Base-by-base conservation (phyloP, 2,113 vertebrate species). In the Tauraco erythrolophus region DNA sequence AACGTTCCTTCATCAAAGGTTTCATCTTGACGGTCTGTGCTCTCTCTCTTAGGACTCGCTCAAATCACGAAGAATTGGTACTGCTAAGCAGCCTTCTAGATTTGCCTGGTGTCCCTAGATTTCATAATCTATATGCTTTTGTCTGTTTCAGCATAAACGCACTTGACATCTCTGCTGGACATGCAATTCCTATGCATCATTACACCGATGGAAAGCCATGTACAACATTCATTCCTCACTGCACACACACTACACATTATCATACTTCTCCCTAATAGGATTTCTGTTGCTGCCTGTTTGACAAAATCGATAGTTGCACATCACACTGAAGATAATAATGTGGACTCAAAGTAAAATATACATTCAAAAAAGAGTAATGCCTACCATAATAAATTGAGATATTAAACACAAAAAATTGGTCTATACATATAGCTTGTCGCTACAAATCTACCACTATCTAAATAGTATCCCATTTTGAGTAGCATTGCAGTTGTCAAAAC, bases 101-200 rank as follows among this genome's bases (percentile, higher is more conserved):
- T 75, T 81, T 33, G 35, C 53, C 15, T 51, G 53, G 22, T 79
- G 71, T 54, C 54, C 57, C 28, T 33, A 48, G 46, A 37, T 60
- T 87, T 53, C 53, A 82, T 54, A 75, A 51, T n/a, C 82, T 74
- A 72, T 54, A 71, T 30, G 35, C 22, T 92, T 91, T 64, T 64
- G 25, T 72, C 50, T 88, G 16, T 84, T 92, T 89, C 60, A 89
- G 57, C 2, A 0, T 79, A 92, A 91, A 90, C 17, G 39, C 37
- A 83, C 75, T 92, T 77, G 65, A 81, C 90, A 91, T 62, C 61
- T 74, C 72, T 62, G 80, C 88, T 96, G 93, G 88, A 83, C 77
- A 50, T 37, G n/a, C 62, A 89, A 54, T 80, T 94, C 70, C 70
- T 77, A 54, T 86, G 74, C 88, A 77, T 64, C 62, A 92, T 89